Evolutionary conservation across 2,113 vertebrate species (phyloP).

Genomic region (Pituophis catenifer): DNA sequence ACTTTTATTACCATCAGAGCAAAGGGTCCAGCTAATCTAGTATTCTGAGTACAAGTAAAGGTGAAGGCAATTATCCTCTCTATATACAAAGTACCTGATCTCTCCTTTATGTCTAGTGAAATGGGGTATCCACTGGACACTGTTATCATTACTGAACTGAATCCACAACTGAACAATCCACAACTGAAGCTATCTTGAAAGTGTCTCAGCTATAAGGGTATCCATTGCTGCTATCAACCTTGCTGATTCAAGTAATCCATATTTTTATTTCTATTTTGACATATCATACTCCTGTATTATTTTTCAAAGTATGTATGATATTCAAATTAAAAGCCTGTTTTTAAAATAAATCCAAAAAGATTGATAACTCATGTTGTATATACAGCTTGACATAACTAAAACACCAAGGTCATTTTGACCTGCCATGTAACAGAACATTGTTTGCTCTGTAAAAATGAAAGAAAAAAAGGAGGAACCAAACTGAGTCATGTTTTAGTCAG

Average conservation of each 20-base stretch:
- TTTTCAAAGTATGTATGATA: conserved; percentile 31
- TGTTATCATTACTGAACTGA: not conserved
- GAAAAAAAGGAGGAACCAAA: conserved; percentile 61
- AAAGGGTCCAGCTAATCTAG: not conserved
- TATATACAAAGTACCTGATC: not conserved
- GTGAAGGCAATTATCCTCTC: not conserved
- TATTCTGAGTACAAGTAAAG: not conserved
- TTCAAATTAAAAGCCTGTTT: conserved; percentile 45
- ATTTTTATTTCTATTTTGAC: conserved; percentile 28
- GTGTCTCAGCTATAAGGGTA: not conserved
- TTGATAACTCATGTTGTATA: conserved; percentile 62
- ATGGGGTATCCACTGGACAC: not conserved
- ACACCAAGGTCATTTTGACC: conserved; percentile 70
- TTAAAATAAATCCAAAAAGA: conserved; percentile 52
- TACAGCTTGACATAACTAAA: conserved; percentile 64
- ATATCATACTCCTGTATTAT: conserved; percentile 48
- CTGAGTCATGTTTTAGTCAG: conserved; percentile 66
- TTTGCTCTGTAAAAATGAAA: not conserved
- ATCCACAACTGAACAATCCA: too few species aligned
- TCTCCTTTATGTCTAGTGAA: not conserved
- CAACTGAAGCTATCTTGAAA: not conserved
- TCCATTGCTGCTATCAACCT: not conserved
- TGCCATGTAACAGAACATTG: conserved; percentile 41
- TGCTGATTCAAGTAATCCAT: not conserved
- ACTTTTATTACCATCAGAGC: not conserved